phyloP scores from a whole-genome alignment of 1,140 invertebrate genomes.

The Halesus radiatus region DNA sequence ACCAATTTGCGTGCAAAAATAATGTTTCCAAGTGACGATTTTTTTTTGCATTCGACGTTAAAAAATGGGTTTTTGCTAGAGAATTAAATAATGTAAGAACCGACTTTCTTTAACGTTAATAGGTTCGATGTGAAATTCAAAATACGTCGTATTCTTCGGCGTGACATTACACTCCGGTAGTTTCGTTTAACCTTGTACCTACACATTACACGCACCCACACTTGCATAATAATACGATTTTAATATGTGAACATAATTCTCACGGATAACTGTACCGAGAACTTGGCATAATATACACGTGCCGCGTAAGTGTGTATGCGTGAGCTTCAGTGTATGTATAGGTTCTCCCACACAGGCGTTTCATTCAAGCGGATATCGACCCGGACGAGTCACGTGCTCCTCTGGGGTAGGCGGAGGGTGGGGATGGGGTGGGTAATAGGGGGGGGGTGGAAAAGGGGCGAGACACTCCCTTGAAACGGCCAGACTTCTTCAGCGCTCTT shows the following conservation, averaged over 20 bases:
- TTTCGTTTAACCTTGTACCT: too few relatives aligned
- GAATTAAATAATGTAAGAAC: too few relatives aligned
- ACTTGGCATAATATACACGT: neutral
- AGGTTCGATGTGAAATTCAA: too few relatives aligned
- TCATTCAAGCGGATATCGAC: slow-evolving; percentile 50
- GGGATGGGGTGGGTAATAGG: neutral
- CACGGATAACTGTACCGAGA: neutral
- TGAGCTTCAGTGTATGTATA: neutral
- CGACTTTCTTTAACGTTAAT: too few relatives aligned
- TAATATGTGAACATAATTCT: neutral
- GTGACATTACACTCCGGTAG: too few relatives aligned
- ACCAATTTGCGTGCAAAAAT: too few relatives aligned
- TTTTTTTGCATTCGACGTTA: too few relatives aligned
- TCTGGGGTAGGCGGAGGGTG: neutral
- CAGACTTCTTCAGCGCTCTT: neutral
- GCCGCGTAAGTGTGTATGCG: neutral
- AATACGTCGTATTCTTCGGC: too few relatives aligned
- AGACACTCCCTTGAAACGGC: slow-evolving; percentile 3
- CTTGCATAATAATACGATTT: neutral
- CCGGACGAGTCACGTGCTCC: neutral
- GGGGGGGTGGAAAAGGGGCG: slow-evolving; percentile 3
- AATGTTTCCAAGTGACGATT: too few relatives aligned
- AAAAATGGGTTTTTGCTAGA: too few relatives aligned
- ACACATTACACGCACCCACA: too few relatives aligned
- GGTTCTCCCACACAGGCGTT: slow-evolving; percentile 19